These are phyloP conservation scores for Papilio xuthus DNA, from an alignment of 1,140 invertebrate species.

Conservation along the genomic window DNA sequence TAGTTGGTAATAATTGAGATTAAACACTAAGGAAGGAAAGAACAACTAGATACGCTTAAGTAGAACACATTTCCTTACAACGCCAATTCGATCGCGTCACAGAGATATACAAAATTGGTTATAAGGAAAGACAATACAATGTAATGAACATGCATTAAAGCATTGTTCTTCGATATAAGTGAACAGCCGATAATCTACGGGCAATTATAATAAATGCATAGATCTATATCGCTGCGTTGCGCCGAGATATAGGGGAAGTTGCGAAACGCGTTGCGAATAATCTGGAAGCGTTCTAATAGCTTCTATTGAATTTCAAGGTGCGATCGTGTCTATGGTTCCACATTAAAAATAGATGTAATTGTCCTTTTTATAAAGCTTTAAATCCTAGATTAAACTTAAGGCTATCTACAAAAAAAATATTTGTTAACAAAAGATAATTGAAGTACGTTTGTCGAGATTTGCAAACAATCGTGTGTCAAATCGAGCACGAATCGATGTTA, in stretches of 20 bases:
- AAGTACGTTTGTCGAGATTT: not conserved
- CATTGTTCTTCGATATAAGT: slow-evolving; percentile 10
- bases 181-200: slow-evolving; percentile 13
- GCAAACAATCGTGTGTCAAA: not conserved
- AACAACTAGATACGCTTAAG: not conserved
- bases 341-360: not conserved
- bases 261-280: slow-evolving; percentile 47
- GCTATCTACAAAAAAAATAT: too few species aligned
- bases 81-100: slow-evolving; percentile 19
- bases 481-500: slow-evolving; percentile 4
- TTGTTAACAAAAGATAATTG: not conserved
- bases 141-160: slow-evolving; percentile 20
- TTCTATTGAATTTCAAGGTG: slow-evolving; percentile 49
- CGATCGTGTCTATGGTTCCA: not conserved
- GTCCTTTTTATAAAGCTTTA: not conserved
- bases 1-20: not conserved
- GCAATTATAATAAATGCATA: slow-evolving; percentile 46
- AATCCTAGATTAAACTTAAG: not conserved
- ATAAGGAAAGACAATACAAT: slow-evolving; percentile 24
- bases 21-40: not conserved
- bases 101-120: not conserved
- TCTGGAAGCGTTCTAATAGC: slow-evolving; percentile 50
- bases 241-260: slow-evolving; percentile 49
- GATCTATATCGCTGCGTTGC: slow-evolving; percentile 41
- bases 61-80: slow-evolving; percentile 15